Conservation (phyloP, 37 sponge, comb jelly and placozoan species). For the Cliona cf. orientalis region DNA sequence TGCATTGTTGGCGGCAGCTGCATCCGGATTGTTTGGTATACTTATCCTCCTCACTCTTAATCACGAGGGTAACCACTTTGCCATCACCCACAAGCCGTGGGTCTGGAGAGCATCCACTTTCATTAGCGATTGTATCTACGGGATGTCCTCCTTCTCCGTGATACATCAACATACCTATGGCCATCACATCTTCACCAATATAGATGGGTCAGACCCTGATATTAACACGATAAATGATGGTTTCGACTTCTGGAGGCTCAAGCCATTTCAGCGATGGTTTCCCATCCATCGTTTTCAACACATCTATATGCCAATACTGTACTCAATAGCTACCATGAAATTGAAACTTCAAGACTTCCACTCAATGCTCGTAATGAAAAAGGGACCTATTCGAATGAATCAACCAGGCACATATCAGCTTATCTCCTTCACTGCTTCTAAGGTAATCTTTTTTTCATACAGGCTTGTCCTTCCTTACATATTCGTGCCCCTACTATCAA, state of each 20-base stretch:
- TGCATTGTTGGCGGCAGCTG: too few species aligned
- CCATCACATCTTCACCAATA: conserved; percentile 56
- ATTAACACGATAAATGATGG: conserved; percentile 22
- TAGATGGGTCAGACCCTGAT: conserved; percentile 51
- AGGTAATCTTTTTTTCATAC: conserved; percentile 12
- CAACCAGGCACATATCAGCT: not conserved
- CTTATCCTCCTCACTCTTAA: conserved; percentile 11
- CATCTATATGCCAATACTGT: conserved; percentile 49
- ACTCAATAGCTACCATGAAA: conserved; percentile 28
- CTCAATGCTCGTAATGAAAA: conserved; percentile 5
- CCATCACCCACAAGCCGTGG: conserved; percentile 35
- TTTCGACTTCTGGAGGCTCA: conserved; percentile 36
- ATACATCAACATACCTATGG: conserved; percentile 44
- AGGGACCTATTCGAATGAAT: conserved; percentile 18
- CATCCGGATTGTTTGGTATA: conserved; percentile 17
- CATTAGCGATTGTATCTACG: not conserved
- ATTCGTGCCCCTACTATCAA: not conserved
- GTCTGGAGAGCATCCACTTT: conserved; percentile 26
- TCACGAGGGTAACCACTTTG: conserved; percentile 46
- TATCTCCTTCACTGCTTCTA: not conserved
- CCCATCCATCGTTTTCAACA: conserved; percentile 47
- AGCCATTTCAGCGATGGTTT: conserved; percentile 33
- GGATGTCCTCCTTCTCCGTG: conserved; percentile 10
- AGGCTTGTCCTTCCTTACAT: conserved; percentile 29
- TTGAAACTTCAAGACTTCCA: conserved; percentile 43